phyloP scores from a whole-genome alignment of 2,113 vertebrate species.

The Alexandromys fortis region DNA sequence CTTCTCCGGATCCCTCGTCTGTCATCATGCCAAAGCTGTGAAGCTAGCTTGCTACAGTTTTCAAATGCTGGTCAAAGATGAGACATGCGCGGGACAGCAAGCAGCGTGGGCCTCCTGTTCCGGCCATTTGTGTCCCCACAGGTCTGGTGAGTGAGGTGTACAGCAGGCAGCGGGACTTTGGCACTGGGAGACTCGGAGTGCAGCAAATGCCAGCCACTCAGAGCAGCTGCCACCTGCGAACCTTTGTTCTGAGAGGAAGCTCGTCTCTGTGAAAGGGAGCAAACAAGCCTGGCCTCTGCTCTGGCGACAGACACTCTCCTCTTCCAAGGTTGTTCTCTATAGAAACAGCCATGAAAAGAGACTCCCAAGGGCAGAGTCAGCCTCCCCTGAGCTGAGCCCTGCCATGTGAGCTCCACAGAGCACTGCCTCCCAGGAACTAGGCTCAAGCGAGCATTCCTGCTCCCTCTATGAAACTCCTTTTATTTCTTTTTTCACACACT shows the following conservation, averaged over 20 bases:
- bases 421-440: background rate
- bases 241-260: conserved; percentile 15
- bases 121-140: background rate
- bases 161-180: background rate
- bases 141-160: background rate
- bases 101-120: background rate
- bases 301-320: background rate
- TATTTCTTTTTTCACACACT: conserved; percentile 2
- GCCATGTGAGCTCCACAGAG: background rate
- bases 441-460: background rate
- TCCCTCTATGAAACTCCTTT: background rate
- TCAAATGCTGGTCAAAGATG: background rate
- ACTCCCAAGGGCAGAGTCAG: background rate
- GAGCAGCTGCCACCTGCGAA: background rate
- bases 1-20: background rate
- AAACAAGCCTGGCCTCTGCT: conserved; percentile 22
- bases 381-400: background rate
- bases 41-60: background rate
- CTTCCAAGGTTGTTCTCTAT: conserved; percentile 27
- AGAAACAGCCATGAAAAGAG: conserved; percentile 40
- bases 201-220: background rate
- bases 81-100: background rate
- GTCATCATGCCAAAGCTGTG: conserved; percentile 8
- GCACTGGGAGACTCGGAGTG: background rate
- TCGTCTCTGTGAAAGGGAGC: background rate